Percentiles rank a stretch among this genome's conserved stretches.
Conservation (phyloP, 2,797 vertebrate genomes). For the Streptopelia turtur region DNA sequence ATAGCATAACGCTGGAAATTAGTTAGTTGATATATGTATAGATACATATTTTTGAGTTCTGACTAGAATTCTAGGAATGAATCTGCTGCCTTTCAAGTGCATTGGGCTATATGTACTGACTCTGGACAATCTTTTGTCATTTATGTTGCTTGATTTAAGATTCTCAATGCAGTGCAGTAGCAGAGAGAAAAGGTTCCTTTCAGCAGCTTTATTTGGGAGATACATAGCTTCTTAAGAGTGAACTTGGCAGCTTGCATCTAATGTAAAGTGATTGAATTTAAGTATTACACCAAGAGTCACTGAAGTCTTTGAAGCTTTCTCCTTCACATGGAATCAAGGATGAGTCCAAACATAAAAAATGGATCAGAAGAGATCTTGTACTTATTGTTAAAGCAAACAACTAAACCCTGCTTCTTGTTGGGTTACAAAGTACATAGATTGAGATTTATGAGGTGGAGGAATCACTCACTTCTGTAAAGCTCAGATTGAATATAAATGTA, state of each 20-base stretch:
- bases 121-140: slow-evolving; percentile 42
- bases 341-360: slow-evolving; percentile 1
- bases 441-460: background rate
- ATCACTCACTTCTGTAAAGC: background rate
- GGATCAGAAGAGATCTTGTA: background rate
- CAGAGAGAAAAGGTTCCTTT: slow-evolving; percentile 55
- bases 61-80: slow-evolving; percentile 58
- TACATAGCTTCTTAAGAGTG: slow-evolving; percentile 20
- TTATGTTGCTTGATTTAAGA: slow-evolving; percentile 58
- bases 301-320: slow-evolving; percentile 43
- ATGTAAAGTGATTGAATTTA: slow-evolving; percentile 68
- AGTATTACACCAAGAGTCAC: slow-evolving; percentile 35
- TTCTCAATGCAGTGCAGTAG: slow-evolving; percentile 45
- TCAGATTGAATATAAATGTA: background rate
- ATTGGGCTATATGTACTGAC: background rate
- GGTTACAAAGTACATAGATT: background rate
- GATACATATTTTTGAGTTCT: slow-evolving; percentile 24
- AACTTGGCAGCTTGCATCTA: slow-evolving; percentile 60
- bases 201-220: slow-evolving; percentile 53
- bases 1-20: background rate
- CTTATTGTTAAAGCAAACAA: background rate
- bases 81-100: slow-evolving; percentile 45
- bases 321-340: background rate
- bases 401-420: background rate
- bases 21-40: background rate